Percentiles rank a stretch among this genome's conserved stretches.
phyloP scores from a whole-genome alignment of 1,140 invertebrate species.

The Anthonomus grandis region DNA sequence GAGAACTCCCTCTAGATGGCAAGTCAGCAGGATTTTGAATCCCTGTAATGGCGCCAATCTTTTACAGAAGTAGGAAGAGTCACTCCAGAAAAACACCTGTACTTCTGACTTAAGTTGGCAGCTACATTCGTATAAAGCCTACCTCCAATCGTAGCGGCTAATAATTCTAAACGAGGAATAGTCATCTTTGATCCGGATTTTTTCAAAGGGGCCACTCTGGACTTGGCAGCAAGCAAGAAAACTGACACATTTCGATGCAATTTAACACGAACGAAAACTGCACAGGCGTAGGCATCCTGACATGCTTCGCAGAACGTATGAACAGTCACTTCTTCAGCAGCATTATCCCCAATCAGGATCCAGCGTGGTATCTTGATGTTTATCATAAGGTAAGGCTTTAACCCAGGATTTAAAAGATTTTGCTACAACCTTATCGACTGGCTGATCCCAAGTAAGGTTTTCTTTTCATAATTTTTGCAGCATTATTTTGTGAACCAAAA shows the following conservation, averaged over 20 bases:
- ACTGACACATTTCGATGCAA: slow-evolving; percentile 5
- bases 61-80: slow-evolving; percentile 29
- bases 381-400: slow-evolving; percentile 9
- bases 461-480: slow-evolving; percentile 12
- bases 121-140: slow-evolving; percentile 3
- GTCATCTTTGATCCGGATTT: slow-evolving; percentile 19
- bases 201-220: slow-evolving; percentile 33
- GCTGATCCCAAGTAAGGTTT: slow-evolving; percentile 8
- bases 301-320: slow-evolving; percentile 21
- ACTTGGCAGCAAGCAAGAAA: slow-evolving; percentile 30
- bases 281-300: slow-evolving; percentile 16
- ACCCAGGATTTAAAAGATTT: slow-evolving; percentile 18
- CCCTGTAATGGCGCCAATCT: slow-evolving; percentile 45
- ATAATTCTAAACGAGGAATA: slow-evolving; percentile 37
- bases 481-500: too few species aligned
- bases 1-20: slow-evolving; percentile 43
- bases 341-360: slow-evolving; percentile 3
- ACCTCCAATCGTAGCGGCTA: slow-evolving; percentile 23
- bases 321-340: slow-evolving; percentile 1
- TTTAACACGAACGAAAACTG: slow-evolving; percentile 22
- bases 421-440: slow-evolving; percentile 10
- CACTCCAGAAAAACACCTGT: not conserved
- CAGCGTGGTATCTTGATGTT: slow-evolving; percentile 24
- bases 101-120: not conserved
- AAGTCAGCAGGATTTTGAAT: slow-evolving; percentile 46